These are phyloP conservation scores for Acromyrmex heyeri DNA, from an alignment of 1,140 invertebrate genomes.

Conservation along the genomic window DNA sequence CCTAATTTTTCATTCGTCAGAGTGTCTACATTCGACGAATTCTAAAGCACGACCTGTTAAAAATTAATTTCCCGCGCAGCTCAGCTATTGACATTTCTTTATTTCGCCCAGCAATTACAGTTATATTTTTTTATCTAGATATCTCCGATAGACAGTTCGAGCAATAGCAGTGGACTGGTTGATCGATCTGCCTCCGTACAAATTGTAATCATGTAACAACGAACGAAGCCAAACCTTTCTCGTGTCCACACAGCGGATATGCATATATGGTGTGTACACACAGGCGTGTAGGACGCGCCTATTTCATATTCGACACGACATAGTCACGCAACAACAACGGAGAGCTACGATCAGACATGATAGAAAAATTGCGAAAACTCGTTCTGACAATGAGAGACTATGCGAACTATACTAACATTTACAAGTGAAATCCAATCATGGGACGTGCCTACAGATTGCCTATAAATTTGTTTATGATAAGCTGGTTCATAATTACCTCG, in stretches of 20 bases:
- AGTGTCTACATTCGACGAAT: neutral
- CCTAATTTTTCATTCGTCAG: too few species aligned
- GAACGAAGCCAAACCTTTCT: conserved; percentile 59
- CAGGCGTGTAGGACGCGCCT: conserved; percentile 66
- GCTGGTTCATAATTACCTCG: neutral
- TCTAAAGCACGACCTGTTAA: neutral
- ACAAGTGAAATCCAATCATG: conserved; percentile 13
- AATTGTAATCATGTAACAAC: conserved; percentile 52
- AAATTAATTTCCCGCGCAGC: neutral
- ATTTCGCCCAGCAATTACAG: neutral
- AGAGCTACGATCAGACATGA: conserved; percentile 5
- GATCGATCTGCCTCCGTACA: conserved; percentile 30
- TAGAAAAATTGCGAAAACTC: conserved; percentile 32
- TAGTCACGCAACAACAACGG: conserved; percentile 59
- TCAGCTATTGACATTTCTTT: neutral
- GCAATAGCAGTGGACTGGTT: too few species aligned
- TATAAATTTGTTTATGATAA: neutral
- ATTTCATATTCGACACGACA: conserved; percentile 65
- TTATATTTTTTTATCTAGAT: neutral
- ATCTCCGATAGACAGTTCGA: neutral
- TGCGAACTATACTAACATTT: neutral
- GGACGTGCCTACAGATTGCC: neutral
- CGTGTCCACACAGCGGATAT: conserved; percentile 43
- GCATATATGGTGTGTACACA: conserved; percentile 63
- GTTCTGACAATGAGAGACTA: neutral